Evolutionary conservation across 2,797 vertebrate genomes (phyloP), one percentile per base, ranked within the genome.

Genomic region (Myotis planiceps): DNA sequence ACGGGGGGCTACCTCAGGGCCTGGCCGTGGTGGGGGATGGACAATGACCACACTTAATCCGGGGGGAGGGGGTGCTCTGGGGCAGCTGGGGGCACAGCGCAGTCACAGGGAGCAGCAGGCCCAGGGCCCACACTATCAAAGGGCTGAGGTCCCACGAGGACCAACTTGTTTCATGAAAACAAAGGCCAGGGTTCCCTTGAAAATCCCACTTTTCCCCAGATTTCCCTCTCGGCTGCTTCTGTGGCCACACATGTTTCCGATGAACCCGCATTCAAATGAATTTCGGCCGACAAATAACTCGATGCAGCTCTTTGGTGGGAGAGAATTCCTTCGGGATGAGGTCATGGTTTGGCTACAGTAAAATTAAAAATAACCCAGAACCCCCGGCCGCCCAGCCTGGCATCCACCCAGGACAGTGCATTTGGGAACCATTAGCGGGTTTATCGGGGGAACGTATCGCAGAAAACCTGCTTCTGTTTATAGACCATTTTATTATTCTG

Each of bases 251-350:
- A 98, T 99, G 99, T 99, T 99, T 99, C 99, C 98, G 99, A 99
- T 99, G 99, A 99, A 99, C 98, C 98, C 98, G 99, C 99, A 99
- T 99, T 99, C 99, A 99, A 99, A 99, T 99, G 99, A 99, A 99
- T 99, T 99, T 99, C 98, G 98, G 99, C 99, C 99, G 99, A 99
- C 99, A 99, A 99, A 99, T 99, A 99, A 99, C 99, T 99, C 98
- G 98, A 99, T 99, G 98, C 99, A 99, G 99, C 99, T 98, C 98
- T 98, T 98, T 98, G 98, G 98, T 98, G 98, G 99, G 99, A 99
- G 98, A 98, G 98, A 99, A 99, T 99, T 99, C 99, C 98, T 99
- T 97, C 94, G 98, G 97, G 96, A 98, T 99, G 98, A 98, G 98
- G 99, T 98, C 98, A 98, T 97, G 96, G 93, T 98, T 98, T 98